A percentile compares a stretch with the other conserved stretches of the same genome.
Evolutionary conservation across 2,888 invertebrate genomes (phyloP).

Genomic region (Bombyx huttoni): DNA sequence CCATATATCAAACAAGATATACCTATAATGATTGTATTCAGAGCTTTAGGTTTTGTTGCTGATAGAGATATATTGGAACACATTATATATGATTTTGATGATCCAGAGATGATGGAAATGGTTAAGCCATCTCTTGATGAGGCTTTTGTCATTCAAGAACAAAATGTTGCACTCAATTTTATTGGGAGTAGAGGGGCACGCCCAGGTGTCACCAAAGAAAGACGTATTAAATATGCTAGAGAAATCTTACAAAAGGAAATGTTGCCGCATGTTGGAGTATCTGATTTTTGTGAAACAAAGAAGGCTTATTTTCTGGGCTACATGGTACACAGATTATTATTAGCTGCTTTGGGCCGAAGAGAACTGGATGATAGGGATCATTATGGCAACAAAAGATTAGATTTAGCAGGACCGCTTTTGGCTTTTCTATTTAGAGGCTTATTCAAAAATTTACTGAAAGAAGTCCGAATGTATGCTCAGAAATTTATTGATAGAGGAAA

Average conservation of each 20-base stretch:
- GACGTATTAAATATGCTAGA: slow-evolving; percentile 98
- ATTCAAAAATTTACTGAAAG: slow-evolving; percentile 96
- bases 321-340: slow-evolving; percentile 97
- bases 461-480: slow-evolving; percentile 98
- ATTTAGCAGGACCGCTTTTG: slow-evolving; percentile 96
- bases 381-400: slow-evolving; percentile 98
- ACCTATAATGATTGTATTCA: slow-evolving; percentile 99
- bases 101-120: slow-evolving; percentile 99
- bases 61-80: slow-evolving; percentile 99
- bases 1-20: slow-evolving; percentile 99
- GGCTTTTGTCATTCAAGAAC: slow-evolving; percentile 99
- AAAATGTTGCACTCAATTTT: slow-evolving; percentile 98
- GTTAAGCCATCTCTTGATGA: slow-evolving; percentile 99
- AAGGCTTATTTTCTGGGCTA: slow-evolving; percentile 99
- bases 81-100: slow-evolving; percentile 99
- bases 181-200: slow-evolving; percentile 97
- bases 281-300: slow-evolving; percentile 99
- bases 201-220: slow-evolving; percentile 98
- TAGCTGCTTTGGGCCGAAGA: slow-evolving; percentile 95
- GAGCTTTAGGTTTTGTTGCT: slow-evolving; percentile 99
- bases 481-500: slow-evolving; percentile 99
- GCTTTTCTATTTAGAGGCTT: slow-evolving; percentile 97
- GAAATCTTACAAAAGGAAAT: slow-evolving; percentile 99
- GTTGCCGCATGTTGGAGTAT: slow-evolving; percentile 99
- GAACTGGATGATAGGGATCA: slow-evolving; percentile 99